Evolutionary conservation across 2,888 invertebrate species (phyloP).

Genomic region (Campoplex nolae): DNA sequence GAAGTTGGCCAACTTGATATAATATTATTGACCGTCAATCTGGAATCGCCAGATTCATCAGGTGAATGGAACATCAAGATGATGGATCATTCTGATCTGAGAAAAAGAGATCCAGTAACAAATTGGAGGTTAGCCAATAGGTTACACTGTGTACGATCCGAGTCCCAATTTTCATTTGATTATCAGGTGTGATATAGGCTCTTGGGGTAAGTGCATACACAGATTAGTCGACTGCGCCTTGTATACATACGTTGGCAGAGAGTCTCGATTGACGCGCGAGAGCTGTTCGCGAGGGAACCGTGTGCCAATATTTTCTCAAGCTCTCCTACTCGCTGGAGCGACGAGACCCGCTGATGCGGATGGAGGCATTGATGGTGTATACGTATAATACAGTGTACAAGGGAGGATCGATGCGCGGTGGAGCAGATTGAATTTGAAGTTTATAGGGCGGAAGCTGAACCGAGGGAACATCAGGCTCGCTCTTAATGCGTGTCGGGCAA

Average conservation of each 20-base stretch:
- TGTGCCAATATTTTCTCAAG: conserved; percentile 82
- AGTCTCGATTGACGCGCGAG: conserved; percentile 32
- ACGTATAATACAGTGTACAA: conserved; percentile 42
- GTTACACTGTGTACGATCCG: background rate
- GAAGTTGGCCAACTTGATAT: too few relatives aligned
- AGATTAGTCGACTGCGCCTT: conserved; percentile 16
- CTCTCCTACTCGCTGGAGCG: conserved; percentile 38
- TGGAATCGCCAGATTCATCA: background rate
- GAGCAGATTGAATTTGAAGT: conserved; percentile 84
- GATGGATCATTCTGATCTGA: background rate
- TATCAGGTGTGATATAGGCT: conserved; percentile 25
- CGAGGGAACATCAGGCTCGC: conserved; percentile 49
- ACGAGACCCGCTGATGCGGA: conserved; percentile 15
- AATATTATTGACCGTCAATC: too few relatives aligned
- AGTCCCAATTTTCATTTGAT: background rate
- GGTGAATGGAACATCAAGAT: background rate
- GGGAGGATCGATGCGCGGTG: conserved; percentile 77
- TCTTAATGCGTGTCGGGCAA: conserved; percentile 52
- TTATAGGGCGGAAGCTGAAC: conserved; percentile 82
- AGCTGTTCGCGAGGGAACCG: conserved; percentile 58
- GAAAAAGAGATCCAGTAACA: background rate
- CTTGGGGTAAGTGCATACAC: conserved; percentile 16
- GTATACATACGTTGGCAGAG: background rate
- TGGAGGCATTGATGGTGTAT: conserved; percentile 23
- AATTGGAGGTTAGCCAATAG: background rate